phyloP scores from a whole-genome alignment of 1,140 invertebrate species.

The Drosophila miranda region DNA sequence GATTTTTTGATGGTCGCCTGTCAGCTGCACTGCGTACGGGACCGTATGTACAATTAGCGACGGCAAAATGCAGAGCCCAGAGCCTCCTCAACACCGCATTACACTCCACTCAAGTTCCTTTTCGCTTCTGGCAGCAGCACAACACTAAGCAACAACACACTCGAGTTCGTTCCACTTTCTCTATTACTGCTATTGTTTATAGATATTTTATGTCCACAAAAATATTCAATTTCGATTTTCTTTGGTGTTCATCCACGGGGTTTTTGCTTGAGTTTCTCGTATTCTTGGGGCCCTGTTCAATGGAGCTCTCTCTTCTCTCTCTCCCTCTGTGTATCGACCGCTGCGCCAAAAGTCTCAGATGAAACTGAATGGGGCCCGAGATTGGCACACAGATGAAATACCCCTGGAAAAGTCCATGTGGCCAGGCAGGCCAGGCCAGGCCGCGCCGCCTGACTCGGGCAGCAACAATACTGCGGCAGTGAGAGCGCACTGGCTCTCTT shows the following conservation, averaged over 20 bases:
- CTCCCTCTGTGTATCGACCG: conserved; percentile 62
- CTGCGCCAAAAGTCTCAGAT: conserved; percentile 80
- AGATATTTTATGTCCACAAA: not conserved
- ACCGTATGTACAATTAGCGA: conserved; percentile 37
- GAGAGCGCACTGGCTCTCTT: conserved; percentile 56
- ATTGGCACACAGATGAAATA: conserved; percentile 79
- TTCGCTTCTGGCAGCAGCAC: conserved; percentile 4
- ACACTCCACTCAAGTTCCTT: conserved; percentile 8
- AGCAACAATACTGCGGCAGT: conserved; percentile 66
- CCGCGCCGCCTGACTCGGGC: conserved; percentile 9
- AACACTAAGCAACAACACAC: not conserved
- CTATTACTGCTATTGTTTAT: not conserved
- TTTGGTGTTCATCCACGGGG: not conserved
- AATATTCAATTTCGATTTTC: conserved; percentile 3
- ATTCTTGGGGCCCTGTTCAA: conserved; percentile 1
- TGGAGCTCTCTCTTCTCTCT: conserved; percentile 10
- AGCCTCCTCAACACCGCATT: not conserved
- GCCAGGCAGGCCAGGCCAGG: conserved; percentile 42
- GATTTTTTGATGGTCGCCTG: conserved; percentile 24
- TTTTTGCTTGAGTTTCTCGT: conserved; percentile 11
- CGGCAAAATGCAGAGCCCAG: conserved; percentile 27
- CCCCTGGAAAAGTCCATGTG: conserved; percentile 73
- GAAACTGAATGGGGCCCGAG: conserved; percentile 75
- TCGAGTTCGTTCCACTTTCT: conserved; percentile 4
- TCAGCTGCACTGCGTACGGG: conserved; percentile 23